Evolutionary conservation across 2,113 vertebrate species (phyloP).

Genomic region (Pardalotus punctatus): DNA sequence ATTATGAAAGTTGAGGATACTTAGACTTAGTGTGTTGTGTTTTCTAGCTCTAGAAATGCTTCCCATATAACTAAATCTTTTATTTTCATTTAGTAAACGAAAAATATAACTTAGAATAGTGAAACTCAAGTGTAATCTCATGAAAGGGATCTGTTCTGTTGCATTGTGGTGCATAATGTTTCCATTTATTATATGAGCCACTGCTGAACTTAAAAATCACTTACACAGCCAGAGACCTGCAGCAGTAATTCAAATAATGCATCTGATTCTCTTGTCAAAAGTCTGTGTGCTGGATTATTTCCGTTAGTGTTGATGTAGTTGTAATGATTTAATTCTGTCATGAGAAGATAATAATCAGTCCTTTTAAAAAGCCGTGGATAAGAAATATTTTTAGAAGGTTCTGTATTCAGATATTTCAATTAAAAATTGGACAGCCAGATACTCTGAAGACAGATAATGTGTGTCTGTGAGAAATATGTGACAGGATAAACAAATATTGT

Average conservation of each 20-base stretch:
- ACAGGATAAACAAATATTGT: background rate
- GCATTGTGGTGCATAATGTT: background rate
- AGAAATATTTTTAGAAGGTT: background rate
- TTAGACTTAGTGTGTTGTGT: background rate
- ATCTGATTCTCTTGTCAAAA: background rate
- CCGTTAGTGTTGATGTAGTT: background rate
- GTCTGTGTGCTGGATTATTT: background rate
- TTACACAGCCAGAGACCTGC: background rate
- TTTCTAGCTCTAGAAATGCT: background rate
- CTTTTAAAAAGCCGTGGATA: rapidly evolving
- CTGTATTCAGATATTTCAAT: background rate
- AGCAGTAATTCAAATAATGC: background rate
- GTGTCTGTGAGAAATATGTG: background rate
- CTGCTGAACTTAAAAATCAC: background rate
- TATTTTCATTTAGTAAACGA: background rate
- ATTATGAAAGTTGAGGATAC: background rate
- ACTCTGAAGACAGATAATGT: background rate
- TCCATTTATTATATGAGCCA: background rate
- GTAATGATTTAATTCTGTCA: background rate
- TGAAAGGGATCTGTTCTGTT: background rate
- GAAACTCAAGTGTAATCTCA: background rate
- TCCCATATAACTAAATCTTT: background rate
- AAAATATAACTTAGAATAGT: background rate
- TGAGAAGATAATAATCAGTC: background rate
- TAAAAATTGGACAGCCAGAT: background rate